A percentile compares a stretch with the other conserved stretches of the same genome.
Conservation (phyloP, 2,888 invertebrate species). For the Ectemnius cavifrons region DNA sequence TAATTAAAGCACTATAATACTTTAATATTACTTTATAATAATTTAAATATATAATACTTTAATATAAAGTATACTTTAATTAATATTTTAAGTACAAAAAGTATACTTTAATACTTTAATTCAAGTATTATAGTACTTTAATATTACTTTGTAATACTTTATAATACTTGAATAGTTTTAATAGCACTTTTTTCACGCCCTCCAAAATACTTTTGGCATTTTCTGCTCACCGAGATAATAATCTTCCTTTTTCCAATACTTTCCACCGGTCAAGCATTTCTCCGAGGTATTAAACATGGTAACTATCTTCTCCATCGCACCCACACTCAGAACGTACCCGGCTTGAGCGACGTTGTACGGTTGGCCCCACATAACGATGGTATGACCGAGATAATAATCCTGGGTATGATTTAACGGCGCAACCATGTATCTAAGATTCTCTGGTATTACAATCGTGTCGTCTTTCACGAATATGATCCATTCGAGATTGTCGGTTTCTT, state of each 20-base stretch:
- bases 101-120: too few species aligned
- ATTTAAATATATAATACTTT: too few species aligned
- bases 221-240: conserved; percentile 79
- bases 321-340: conserved; percentile 80
- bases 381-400: conserved; percentile 80
- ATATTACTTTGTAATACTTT: too few species aligned
- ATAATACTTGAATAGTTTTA: too few species aligned
- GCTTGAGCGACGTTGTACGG: conserved; percentile 80
- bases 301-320: conserved; percentile 76
- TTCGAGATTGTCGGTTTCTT: conserved; percentile 60
- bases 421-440: conserved; percentile 80
- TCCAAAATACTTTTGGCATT: conserved; percentile 17
- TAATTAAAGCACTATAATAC: too few species aligned
- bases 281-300: conserved; percentile 75
- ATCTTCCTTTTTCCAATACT: conserved; percentile 81
- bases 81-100: too few species aligned
- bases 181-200: too few species aligned
- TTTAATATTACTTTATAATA: too few species aligned
- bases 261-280: conserved; percentile 78
- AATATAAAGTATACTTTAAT: too few species aligned
- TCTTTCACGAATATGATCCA: conserved; percentile 81
- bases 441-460: conserved; percentile 80
- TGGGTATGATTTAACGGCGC: conserved; percentile 77
- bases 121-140: too few species aligned
- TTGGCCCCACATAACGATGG: conserved; percentile 80